phyloP scores from a whole-genome alignment of 2,888 invertebrate species.

The Agrenia bidenticulata region DNA sequence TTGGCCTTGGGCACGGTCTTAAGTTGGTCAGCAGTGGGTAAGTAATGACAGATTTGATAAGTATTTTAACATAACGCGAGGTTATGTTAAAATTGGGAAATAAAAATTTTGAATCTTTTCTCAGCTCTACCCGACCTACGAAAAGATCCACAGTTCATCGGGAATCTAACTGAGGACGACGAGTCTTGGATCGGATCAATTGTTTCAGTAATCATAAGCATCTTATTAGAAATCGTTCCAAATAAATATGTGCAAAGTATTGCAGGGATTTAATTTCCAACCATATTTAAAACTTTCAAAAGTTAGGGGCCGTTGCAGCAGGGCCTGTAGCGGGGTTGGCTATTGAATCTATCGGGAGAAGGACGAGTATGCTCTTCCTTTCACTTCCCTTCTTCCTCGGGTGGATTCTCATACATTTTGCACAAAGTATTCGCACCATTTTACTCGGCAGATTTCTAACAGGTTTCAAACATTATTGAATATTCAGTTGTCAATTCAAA shows the following conservation, averaged over 20 bases:
- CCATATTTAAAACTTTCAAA: slow-evolving; percentile 50
- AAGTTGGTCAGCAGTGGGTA: slow-evolving; percentile 64
- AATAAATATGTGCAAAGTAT: not conserved
- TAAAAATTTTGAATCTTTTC: too few species aligned
- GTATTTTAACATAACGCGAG: too few species aligned
- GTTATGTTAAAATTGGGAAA: too few species aligned
- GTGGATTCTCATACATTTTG: slow-evolving; percentile 55
- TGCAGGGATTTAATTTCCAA: not conserved
- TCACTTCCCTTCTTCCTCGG: slow-evolving; percentile 56
- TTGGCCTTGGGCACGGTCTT: slow-evolving; percentile 72
- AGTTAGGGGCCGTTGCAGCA: slow-evolving; percentile 30
- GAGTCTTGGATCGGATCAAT: slow-evolving; percentile 72
- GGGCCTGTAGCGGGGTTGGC: slow-evolving; percentile 41
- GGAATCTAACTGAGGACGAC: slow-evolving; percentile 62
- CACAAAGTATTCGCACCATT: slow-evolving; percentile 55
- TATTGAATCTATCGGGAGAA: slow-evolving; percentile 37
- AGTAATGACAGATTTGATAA: too few species aligned
- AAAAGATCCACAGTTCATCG: slow-evolving; percentile 26
- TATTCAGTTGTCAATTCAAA: too few species aligned
- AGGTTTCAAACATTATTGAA: too few species aligned
- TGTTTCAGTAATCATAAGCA: slow-evolving; percentile 38
- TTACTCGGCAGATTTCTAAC: slow-evolving; percentile 58
- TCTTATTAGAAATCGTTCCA: not conserved
- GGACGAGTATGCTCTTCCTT: slow-evolving; percentile 18
- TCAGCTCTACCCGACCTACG: slow-evolving; percentile 60